These are phyloP conservation scores for Scaptomyza polygonia DNA, from an alignment of 2,888 invertebrate species.

Conservation along the genomic window DNA sequence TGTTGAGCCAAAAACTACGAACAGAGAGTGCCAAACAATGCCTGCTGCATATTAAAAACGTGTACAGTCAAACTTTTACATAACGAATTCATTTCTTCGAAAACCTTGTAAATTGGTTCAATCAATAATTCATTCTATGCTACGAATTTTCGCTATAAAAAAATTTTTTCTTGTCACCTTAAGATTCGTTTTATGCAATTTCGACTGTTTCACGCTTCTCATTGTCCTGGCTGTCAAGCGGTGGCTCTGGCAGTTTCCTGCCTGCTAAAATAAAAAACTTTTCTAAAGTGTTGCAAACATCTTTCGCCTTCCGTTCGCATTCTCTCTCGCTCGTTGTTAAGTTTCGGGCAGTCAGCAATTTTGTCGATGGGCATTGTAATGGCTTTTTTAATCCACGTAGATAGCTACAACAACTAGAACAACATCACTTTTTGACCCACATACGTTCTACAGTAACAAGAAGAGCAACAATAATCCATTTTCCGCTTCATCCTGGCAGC, in stretches of 20 bases:
- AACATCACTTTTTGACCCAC: conserved; percentile 56
- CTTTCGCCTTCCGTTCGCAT: conserved; percentile 28
- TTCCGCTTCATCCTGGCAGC: conserved; percentile 44
- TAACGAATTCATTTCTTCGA: no score
- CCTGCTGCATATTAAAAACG: no score
- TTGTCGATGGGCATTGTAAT: conserved; percentile 76
- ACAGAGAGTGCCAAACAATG: neutral
- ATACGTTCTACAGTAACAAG: conserved; percentile 49
- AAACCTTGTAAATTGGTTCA: no score
- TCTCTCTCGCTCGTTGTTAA: conserved; percentile 7
- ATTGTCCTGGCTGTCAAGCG: conserved; percentile 10
- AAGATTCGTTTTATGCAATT: no score
- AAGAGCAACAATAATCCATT: conserved; percentile 31
- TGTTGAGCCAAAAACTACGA: conserved; percentile 16
- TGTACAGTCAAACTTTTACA: no score
- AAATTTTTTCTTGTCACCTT: no score
- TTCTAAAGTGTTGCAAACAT: conserved; percentile 48
- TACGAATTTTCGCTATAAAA: no score
- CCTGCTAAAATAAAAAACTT: conserved; percentile 24
- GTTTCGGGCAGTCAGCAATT: conserved; percentile 46
- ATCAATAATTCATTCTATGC: no score
- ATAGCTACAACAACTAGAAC: conserved; percentile 26
- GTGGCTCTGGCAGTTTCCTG: conserved; percentile 55
- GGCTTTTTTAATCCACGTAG: conserved; percentile 53
- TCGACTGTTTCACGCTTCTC: neutral